These are phyloP conservation scores for Poecile atricapillus DNA, from an alignment of 2,113 vertebrate genomes.

Conservation along the genomic window DNA sequence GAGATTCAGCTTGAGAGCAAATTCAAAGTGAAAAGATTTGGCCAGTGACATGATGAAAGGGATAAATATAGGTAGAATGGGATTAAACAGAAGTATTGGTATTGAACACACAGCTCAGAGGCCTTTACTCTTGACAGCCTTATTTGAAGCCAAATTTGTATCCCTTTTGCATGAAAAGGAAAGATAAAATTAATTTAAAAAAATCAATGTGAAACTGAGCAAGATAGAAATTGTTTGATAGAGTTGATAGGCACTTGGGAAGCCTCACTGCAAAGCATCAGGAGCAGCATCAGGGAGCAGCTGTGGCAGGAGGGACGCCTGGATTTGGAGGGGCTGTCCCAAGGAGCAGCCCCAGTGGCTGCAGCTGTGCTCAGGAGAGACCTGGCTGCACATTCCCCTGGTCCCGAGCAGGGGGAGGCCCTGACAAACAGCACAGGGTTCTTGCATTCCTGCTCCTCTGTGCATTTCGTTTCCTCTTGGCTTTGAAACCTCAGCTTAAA, in stretches of 20 bases:
- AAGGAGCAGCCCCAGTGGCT: background rate
- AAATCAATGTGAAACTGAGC: background rate
- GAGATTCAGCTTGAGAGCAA: background rate
- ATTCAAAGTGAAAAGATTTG: constrained; percentile 13
- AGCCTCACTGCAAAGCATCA: background rate
- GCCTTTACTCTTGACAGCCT: background rate
- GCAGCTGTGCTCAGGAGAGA: background rate
- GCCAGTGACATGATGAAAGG: background rate
- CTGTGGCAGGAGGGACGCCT: fast-evolving
- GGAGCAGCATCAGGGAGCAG: background rate
- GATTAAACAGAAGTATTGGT: background rate
- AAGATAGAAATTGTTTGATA: background rate
- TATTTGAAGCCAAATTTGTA: background rate
- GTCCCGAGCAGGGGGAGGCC: fast-evolving
- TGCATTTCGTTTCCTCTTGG: fast-evolving
- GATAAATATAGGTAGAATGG: background rate
- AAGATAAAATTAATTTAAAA: background rate
- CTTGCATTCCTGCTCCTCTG: background rate
- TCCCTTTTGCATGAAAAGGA: background rate
- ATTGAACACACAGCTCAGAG: background rate
- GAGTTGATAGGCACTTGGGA: background rate
- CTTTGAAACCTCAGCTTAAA: background rate
- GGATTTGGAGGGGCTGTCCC: fast-evolving
- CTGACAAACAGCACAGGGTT: fast-evolving
- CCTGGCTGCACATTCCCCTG: background rate